Percentiles rank a stretch among this genome's conserved stretches.
Evolutionary conservation across 2,888 invertebrate species (phyloP).

Genomic region (Sinohyriopsis cumingii): DNA sequence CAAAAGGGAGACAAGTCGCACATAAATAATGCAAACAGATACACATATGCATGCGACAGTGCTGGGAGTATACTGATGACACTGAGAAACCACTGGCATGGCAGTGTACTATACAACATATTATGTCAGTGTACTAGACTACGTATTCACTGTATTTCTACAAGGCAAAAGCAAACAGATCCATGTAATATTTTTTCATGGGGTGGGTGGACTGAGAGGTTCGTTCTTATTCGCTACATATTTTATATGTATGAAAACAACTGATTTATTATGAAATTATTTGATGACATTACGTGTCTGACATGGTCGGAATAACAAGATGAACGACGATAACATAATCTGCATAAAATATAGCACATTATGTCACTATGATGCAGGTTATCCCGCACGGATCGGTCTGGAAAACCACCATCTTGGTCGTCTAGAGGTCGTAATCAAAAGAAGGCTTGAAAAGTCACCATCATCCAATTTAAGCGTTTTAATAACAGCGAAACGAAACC

Average conservation of each 20-base stretch:
- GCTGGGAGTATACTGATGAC: no score
- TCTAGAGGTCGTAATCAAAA: conserved; percentile 9
- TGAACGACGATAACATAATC: conserved; percentile 90
- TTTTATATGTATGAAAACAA: background rate
- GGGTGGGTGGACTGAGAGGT: no score
- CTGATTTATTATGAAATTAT: background rate
- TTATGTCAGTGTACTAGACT: no score
- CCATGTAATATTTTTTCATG: no score
- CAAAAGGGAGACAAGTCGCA: no score
- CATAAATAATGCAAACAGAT: no score
- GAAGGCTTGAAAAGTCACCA: background rate
- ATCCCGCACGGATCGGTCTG: conserved; percentile 89
- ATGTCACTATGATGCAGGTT: conserved; percentile 85
- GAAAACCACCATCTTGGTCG: conserved; percentile 76
- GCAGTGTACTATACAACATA: no score
- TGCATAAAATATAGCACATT: conserved; percentile 86
- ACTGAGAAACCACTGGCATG: no score
- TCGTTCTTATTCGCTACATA: background rate
- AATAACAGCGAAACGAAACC: no score
- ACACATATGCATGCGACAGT: no score
- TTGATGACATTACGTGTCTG: conserved; percentile 78
- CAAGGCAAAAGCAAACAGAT: no score
- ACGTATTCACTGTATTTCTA: no score
- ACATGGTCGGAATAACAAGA: conserved; percentile 87
- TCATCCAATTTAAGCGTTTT: background rate